These are phyloP conservation scores for Euproctis similis DNA, from an alignment of 2,888 invertebrate genomes.

Conservation along the genomic window DNA sequence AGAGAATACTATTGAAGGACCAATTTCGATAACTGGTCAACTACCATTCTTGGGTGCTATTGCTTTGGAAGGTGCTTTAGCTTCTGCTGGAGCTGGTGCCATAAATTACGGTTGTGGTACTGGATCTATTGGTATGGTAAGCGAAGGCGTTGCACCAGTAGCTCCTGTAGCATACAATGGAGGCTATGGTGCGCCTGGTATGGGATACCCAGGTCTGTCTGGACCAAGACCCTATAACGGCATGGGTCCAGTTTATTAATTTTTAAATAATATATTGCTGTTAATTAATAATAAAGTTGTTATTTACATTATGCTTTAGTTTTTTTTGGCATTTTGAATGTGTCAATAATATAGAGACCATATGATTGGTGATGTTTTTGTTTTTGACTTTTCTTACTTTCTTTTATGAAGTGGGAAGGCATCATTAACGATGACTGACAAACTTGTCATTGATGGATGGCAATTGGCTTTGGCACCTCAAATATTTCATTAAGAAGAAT, in stretches of 20 bases:
- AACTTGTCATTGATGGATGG: too few relatives aligned
- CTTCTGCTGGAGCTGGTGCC: conserved; percentile 30
- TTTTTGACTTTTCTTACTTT: too few relatives aligned
- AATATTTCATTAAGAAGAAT: too few relatives aligned
- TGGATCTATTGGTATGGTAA: conserved; percentile 33
- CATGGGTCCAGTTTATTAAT: conserved; percentile 10
- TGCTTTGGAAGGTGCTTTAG: conserved; percentile 25
- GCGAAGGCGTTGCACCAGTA: conserved; percentile 18
- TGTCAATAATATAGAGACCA: too few relatives aligned
- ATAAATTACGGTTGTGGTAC: conserved; percentile 38
- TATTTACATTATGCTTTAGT: conserved; percentile 4
- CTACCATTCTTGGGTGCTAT: conserved; percentile 29
- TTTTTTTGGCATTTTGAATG: too few relatives aligned
- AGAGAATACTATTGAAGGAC: conserved; percentile 28
- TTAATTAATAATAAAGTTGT: conserved; percentile 10
- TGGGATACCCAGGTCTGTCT: conserved; percentile 5
- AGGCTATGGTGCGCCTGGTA: conserved; percentile 5
- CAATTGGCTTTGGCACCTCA: too few relatives aligned
- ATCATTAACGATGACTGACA: too few relatives aligned
- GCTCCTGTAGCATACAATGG: conserved; percentile 6
- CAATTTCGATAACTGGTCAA: conserved; percentile 21
- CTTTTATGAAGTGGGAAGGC: too few relatives aligned
- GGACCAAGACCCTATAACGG: conserved; percentile 6
- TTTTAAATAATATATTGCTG: not conserved
- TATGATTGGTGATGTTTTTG: not conserved